Conservation (phyloP, 2,888 invertebrate species). For the Micoletzkya japonica region DNA sequence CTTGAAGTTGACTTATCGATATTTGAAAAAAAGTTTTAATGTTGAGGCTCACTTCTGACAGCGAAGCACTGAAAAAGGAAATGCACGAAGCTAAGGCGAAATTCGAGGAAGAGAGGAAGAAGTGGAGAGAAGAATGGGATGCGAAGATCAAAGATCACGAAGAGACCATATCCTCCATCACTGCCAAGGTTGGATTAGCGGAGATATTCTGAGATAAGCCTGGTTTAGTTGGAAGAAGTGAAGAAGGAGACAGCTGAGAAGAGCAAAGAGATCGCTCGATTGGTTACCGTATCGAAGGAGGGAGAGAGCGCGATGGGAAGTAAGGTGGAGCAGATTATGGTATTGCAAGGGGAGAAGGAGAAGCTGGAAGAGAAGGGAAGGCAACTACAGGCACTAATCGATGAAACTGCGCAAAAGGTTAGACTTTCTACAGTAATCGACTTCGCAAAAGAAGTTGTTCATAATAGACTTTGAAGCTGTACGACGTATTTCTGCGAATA, state of each 20-base stretch:
- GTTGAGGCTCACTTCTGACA: no score
- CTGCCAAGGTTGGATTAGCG: not conserved
- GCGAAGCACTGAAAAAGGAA: not conserved
- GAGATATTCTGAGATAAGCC: not conserved
- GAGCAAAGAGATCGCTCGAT: no score
- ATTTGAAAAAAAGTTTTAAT: no score
- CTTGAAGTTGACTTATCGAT: not conserved
- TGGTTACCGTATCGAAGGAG: no score
- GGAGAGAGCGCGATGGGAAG: no score
- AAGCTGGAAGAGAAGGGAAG: not conserved
- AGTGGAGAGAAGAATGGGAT: not conserved
- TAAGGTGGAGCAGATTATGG: no score
- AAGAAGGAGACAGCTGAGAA: not conserved
- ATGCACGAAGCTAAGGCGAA: not conserved
- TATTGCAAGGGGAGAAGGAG: no score
- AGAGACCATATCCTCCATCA: no score
- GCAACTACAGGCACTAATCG: not conserved
- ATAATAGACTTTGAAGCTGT: not conserved
- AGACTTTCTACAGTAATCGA: not conserved
- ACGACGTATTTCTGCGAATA: not conserved
- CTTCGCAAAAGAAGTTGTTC: not conserved
- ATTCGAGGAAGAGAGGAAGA: constrained; percentile 12
- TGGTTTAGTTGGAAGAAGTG: not conserved
- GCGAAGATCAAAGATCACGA: constrained; percentile 2
- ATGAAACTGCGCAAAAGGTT: not conserved